phyloP scores from a whole-genome alignment of 2,888 invertebrate species.

The Macaria liturata region DNA sequence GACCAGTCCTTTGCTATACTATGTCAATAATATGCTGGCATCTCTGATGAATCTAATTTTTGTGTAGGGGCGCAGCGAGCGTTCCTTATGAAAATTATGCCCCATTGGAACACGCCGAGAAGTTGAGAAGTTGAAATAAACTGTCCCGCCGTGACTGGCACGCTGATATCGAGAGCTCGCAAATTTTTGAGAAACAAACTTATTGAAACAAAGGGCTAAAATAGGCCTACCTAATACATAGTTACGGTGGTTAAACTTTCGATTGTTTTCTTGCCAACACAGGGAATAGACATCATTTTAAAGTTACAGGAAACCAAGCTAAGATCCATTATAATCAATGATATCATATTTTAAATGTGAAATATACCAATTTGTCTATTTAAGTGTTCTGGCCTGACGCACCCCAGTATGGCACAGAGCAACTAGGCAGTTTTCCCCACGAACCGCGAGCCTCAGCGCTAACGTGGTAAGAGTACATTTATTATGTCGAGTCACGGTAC shows the following conservation, averaged over 20 bases:
- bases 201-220: too few relatives aligned
- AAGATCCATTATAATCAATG: too few relatives aligned
- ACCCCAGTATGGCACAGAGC: background rate
- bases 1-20: slow-evolving; percentile 12
- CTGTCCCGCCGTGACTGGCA: slow-evolving; percentile 78
- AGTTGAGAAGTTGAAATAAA: slow-evolving; percentile 80
- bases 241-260: too few relatives aligned
- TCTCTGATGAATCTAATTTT: slow-evolving; percentile 79
- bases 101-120: slow-evolving; percentile 71
- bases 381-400: too few relatives aligned
- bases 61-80: slow-evolving; percentile 61
- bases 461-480: slow-evolving; percentile 81
- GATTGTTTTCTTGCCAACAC: too few relatives aligned
- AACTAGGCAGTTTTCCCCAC: slow-evolving; percentile 1
- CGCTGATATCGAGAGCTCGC: slow-evolving; percentile 48
- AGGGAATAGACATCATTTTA: too few relatives aligned
- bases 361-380: too few relatives aligned
- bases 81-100: slow-evolving; percentile 80
- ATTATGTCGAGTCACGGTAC: slow-evolving; percentile 81
- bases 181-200: slow-evolving; percentile 9
- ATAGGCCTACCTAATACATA: too few relatives aligned
- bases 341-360: too few relatives aligned
- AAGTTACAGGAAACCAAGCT: too few relatives aligned
- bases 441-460: slow-evolving; percentile 37
- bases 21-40: slow-evolving; percentile 65